Evolutionary conservation across 2,888 invertebrate genomes (phyloP), one percentile per base, ranked within the genome.

Genomic region (Hydriomena furcata): DNA sequence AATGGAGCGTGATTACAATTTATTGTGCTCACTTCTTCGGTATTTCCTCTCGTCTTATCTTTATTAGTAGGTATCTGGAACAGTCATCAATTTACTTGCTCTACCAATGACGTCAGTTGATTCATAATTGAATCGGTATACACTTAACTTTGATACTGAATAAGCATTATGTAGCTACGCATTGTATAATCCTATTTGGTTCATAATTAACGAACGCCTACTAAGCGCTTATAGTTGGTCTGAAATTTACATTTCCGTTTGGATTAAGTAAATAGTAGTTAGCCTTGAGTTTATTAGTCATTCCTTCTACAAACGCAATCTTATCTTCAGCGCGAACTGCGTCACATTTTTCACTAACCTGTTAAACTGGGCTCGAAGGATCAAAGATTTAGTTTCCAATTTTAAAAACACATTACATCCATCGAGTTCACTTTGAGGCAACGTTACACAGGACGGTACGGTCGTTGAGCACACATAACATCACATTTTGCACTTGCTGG

Each of bases 401-500:
- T 77, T 80, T 76, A 82, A 73, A 79, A 79, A 66, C 85, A 87
- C 86, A 76, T 82, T 82, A 79, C 66, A 82, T 81, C 79, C 82
- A 82, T 77, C 69, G 66, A 86, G 84, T 85, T 86, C 87, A 87
- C 86, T 82, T 76, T 71, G 71, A 67, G 64, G 73, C 70, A 82
- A 85, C 76, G 85, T 86, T 82, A 81, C 87, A 87, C 85, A 79
- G 79, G 77, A 74, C 76, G 76, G 79, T 68, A 78, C 79, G 82
- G 77, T 84, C 65, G 75, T 73, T 79, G 76, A 79, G 62, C 88
- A 88, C 82, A 83, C 83, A 86, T 73, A 83, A 84, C 81, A 84
- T 89, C 89, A 90, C 89, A 88, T 88, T 87, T 88, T 84, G 84
- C 88, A 88, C 88, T 83, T 73, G 73, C 70, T 69, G 71, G 72